These are phyloP conservation scores for Drosophila sechellia DNA, from an alignment of 1,140 invertebrate species.

Conservation along the genomic window DNA sequence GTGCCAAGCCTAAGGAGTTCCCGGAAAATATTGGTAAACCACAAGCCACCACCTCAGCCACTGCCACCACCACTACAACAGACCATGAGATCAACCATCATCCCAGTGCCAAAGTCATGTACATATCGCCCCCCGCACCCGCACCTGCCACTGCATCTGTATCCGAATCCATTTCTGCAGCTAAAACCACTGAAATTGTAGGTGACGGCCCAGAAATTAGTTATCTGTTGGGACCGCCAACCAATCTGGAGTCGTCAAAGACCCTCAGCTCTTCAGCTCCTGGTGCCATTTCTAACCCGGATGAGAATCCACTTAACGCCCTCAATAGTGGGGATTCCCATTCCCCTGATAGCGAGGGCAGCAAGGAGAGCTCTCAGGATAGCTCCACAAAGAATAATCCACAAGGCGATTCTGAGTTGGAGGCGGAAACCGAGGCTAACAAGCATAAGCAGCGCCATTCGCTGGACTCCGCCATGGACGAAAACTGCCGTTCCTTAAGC, in stretches of 20 bases:
- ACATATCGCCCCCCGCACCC: conserved; percentile 54
- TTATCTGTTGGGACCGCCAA: conserved; percentile 73
- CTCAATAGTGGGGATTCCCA: conserved; percentile 9
- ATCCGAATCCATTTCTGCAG: conserved; percentile 27
- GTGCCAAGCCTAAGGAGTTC: conserved; percentile 42
- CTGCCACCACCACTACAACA: conserved; percentile 58
- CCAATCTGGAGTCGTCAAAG: conserved; percentile 88
- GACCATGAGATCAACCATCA: conserved; percentile 60
- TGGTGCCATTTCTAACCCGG: conserved; percentile 92
- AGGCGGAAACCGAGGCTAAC: conserved; percentile 28
- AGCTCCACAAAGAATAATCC: background rate
- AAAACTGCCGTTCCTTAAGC: conserved; percentile 91
- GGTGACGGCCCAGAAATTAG: conserved; percentile 65
- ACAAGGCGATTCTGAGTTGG: conserved; percentile 12
- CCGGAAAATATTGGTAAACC: conserved; percentile 62
- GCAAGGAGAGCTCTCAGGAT: conserved; percentile 31
- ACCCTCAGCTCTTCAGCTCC: conserved; percentile 93
- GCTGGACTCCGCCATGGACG: conserved; percentile 86
- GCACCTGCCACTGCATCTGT: conserved; percentile 31
- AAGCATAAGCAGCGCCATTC: conserved; percentile 67
- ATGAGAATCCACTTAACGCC: conserved; percentile 78
- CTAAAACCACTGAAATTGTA: conserved; percentile 63
- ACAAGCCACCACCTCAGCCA: conserved; percentile 51
- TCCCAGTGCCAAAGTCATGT: conserved; percentile 65
- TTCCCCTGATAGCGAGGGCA: conserved; percentile 17